Conservation (phyloP, 1,140 invertebrate species). For the Musca domestica region DNA sequence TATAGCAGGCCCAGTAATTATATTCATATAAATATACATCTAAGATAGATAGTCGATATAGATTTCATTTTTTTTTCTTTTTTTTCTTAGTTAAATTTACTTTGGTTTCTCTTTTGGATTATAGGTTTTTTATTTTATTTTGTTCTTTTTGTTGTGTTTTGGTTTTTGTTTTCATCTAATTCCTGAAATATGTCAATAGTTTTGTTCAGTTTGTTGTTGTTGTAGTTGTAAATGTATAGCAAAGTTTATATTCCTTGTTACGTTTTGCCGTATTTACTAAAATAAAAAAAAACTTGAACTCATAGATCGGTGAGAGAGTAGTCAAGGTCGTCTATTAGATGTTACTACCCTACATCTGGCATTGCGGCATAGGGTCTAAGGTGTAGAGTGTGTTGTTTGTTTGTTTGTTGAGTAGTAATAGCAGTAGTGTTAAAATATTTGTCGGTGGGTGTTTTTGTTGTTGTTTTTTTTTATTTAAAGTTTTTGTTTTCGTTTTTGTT, state of each 20-base stretch:
- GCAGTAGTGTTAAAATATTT: background rate
- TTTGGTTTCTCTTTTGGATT: background rate
- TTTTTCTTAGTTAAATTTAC: too few species aligned
- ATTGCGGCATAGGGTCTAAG: background rate
- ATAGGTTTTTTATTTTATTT: background rate
- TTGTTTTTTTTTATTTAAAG: constrained; percentile 2
- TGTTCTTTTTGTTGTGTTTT: background rate
- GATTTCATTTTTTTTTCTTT: too few species aligned
- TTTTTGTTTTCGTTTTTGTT: background rate
- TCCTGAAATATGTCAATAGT: constrained; percentile 10
- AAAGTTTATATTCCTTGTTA: background rate
- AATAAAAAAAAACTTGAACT: too few species aligned
- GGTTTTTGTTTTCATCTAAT: constrained; percentile 9
- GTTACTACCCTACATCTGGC: too few species aligned
- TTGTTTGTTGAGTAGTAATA: background rate
- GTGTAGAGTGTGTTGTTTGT: background rate
- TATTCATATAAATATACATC: too few species aligned
- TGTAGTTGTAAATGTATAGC: constrained; percentile 15
- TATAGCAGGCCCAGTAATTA: too few species aligned
- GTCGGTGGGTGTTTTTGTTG: background rate
- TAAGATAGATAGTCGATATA: too few species aligned
- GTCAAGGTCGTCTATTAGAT: too few species aligned
- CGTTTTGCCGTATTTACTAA: too few species aligned
- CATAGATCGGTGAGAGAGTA: too few species aligned
- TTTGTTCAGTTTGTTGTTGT: background rate